These are phyloP conservation scores for Ianthella basta DNA, from an alignment of 37 sponge, comb jelly and placozoan species.

Conservation along the genomic window DNA sequence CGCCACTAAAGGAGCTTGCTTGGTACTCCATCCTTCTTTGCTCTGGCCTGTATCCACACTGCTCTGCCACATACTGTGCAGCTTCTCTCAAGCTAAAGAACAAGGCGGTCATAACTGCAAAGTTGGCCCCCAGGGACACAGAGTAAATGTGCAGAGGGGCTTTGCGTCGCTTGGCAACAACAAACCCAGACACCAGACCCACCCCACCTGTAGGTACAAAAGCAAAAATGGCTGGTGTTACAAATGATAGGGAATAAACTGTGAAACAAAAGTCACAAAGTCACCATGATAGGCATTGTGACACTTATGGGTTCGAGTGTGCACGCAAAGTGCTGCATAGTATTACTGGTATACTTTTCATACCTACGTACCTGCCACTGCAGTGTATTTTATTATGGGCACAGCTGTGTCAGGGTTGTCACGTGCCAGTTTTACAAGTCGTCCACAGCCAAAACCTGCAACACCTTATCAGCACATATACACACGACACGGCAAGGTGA, in stretches of 20 bases:
- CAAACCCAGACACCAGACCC: slow-evolving; percentile 49
- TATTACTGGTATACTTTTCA: no score
- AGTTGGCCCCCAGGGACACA: slow-evolving; percentile 66
- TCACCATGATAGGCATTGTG: no score
- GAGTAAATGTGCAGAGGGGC: slow-evolving; percentile 38
- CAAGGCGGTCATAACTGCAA: slow-evolving; percentile 43
- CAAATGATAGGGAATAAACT: no score
- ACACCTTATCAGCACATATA: no score
- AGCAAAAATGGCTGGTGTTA: no score
- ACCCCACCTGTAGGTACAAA: slow-evolving; percentile 18
- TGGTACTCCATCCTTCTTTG: slow-evolving; percentile 13
- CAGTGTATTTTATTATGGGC: slow-evolving; percentile 45
- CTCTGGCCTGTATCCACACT: neutral
- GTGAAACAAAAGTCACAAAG: no score
- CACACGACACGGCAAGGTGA: no score
- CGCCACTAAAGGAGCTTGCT: slow-evolving; percentile 55
- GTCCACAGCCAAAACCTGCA: slow-evolving; percentile 56
- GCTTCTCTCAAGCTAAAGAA: slow-evolving; percentile 42
- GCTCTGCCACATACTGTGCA: neutral
- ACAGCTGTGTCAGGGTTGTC: slow-evolving; percentile 40
- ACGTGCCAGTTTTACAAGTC: neutral
- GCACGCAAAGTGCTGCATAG: no score
- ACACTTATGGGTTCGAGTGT: neutral
- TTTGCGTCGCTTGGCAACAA: slow-evolving; percentile 46
- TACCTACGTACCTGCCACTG: slow-evolving; percentile 13